These are phyloP conservation scores for Sparidentex hasta DNA, from an alignment of 2,797 vertebrate genomes.

Conservation along the genomic window DNA sequence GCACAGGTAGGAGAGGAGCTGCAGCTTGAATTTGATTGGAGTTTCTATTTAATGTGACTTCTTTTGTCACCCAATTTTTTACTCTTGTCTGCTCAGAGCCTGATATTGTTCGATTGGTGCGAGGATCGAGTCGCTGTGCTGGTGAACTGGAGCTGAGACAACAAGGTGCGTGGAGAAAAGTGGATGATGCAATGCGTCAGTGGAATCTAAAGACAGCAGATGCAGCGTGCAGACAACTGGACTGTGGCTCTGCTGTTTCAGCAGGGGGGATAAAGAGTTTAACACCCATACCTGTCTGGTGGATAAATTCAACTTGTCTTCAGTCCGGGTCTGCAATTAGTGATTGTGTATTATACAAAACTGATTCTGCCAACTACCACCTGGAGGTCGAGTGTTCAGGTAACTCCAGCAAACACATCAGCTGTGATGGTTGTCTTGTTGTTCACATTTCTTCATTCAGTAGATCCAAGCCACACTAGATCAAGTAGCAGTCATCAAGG, in stretches of 20 bases:
- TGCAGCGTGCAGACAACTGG: not conserved
- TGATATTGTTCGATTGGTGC: not conserved
- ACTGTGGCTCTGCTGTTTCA: constrained; percentile 16
- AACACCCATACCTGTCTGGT: rapidly evolving
- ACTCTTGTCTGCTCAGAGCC: not conserved
- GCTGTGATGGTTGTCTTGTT: too few relatives aligned
- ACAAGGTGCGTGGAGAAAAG: not conserved
- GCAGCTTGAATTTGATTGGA: not conserved
- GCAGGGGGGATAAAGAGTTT: rapidly evolving
- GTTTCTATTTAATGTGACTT: too few relatives aligned
- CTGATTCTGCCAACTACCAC: rapidly evolving
- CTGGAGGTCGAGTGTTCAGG: constrained; percentile 9
- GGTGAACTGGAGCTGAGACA: not conserved
- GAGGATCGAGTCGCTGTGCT: not conserved
- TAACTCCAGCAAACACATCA: too few relatives aligned
- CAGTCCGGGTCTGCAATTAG: too few relatives aligned
- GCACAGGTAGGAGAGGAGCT: constrained; percentile 32
- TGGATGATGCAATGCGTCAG: rapidly evolving
- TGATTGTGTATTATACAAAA: too few relatives aligned
- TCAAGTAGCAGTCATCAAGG: too few relatives aligned
- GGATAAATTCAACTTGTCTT: not conserved
- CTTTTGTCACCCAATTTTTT: too few relatives aligned
- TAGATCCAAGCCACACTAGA: too few relatives aligned
- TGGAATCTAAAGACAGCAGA: not conserved
- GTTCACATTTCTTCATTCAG: not conserved